Conservation (phyloP, 2,888 invertebrate species). For the Pocota personata region DNA sequence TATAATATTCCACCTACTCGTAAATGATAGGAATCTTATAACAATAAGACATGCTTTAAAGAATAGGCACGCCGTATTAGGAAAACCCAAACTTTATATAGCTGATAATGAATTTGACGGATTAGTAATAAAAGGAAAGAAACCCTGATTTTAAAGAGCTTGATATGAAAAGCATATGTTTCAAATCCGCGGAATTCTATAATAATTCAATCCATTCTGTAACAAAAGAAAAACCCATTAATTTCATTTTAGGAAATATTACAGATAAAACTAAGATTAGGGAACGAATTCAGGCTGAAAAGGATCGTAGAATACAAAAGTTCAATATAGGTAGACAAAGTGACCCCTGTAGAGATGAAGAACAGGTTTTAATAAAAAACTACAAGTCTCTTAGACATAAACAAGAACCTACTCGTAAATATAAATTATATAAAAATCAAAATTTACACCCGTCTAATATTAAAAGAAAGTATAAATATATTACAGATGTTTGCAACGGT, state of each 20-base stretch:
- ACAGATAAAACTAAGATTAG: too few relatives aligned
- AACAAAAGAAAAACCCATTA: too few relatives aligned
- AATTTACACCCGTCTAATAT: not conserved
- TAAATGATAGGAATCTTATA: slow-evolving; percentile 5
- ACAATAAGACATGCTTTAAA: not conserved
- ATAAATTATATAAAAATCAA: not conserved
- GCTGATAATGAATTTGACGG: not conserved
- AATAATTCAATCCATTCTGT: too few relatives aligned
- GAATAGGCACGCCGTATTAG: not conserved
- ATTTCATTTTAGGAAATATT: too few relatives aligned
- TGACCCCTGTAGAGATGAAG: not conserved
- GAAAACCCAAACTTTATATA: not conserved
- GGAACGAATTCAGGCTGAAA: too few relatives aligned
- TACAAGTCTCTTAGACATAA: too few relatives aligned
- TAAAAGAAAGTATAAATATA: not conserved
- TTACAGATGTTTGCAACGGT: not conserved
- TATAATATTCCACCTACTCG: slow-evolving; percentile 3
- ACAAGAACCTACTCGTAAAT: too few relatives aligned
- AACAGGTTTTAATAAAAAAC: not conserved
- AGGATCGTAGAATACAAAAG: too few relatives aligned
- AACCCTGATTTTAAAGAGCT: not conserved
- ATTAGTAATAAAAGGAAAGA: not conserved
- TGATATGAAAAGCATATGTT: too few relatives aligned
- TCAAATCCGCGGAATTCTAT: too few relatives aligned
- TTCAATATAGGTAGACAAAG: too few relatives aligned